These are phyloP conservation scores for Aporophyla nigra DNA, from an alignment of 2,888 invertebrate species.

Conservation along the genomic window DNA sequence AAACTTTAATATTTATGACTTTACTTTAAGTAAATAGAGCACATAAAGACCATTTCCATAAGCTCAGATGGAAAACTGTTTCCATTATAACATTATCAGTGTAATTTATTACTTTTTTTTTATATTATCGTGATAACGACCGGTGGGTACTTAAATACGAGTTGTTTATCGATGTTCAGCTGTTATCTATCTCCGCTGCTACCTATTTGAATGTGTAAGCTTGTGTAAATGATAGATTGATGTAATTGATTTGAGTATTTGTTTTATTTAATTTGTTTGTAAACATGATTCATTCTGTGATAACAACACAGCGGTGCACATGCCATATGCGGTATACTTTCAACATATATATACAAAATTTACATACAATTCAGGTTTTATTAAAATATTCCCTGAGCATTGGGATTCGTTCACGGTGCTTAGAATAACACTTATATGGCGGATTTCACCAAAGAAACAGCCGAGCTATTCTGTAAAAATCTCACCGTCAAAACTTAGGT, in stretches of 20 bases:
- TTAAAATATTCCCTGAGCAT: neutral
- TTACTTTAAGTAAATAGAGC: conserved; percentile 12
- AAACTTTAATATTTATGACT: conserved; percentile 12
- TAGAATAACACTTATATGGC: no score
- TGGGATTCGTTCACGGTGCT: neutral
- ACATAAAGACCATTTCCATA: conserved; percentile 25
- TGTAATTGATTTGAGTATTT: conserved; percentile 29
- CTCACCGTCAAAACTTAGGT: no score
- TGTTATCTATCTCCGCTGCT: conserved; percentile 42
- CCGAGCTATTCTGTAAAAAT: no score
- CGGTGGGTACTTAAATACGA: conserved; percentile 20
- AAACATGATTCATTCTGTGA: conserved; percentile 28
- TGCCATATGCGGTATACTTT: no score
- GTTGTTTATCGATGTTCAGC: conserved; percentile 48
- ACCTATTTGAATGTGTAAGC: conserved; percentile 37
- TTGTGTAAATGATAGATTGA: conserved; percentile 46
- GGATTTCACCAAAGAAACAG: no score
- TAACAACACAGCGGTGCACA: neutral
- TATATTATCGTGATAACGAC: conserved; percentile 46
- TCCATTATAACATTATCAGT: conserved; percentile 52
- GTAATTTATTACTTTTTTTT: conserved; percentile 55
- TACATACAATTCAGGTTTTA: neutral
- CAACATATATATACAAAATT: neutral
- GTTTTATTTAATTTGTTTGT: conserved; percentile 19
- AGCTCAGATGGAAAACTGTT: conserved; percentile 37